Percentiles rank a stretch among this genome's conserved stretches.
These are phyloP conservation scores for Eumacrocentrus americanus DNA, from an alignment of 2,888 invertebrate species.

Conservation along the genomic window DNA sequence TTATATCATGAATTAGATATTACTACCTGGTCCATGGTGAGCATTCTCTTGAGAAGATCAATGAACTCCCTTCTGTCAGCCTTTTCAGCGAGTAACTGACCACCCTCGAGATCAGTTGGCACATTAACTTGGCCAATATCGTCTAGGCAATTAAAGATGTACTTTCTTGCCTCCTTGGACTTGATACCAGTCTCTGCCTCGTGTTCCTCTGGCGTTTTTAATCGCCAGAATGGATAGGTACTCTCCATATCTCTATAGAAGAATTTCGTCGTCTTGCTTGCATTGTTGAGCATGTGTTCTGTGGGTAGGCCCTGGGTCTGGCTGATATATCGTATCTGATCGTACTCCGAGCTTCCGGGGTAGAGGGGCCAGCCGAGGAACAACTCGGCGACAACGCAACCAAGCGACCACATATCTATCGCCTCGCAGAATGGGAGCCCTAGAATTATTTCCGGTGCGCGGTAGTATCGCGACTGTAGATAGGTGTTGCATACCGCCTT, in stretches of 20 bases:
- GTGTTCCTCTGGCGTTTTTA: slow-evolving; percentile 97
- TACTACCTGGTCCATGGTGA: slow-evolving; percentile 94
- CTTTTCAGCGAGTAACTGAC: slow-evolving; percentile 95
- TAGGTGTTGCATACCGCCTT: slow-evolving; percentile 99
- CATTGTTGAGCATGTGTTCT: slow-evolving; percentile 95
- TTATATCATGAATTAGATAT: slow-evolving; percentile 57
- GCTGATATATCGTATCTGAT: slow-evolving; percentile 96
- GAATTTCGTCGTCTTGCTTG: slow-evolving; percentile 98
- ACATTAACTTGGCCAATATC: slow-evolving; percentile 97
- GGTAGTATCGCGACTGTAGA: slow-evolving; percentile 97
- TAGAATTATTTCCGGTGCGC: slow-evolving; percentile 95
- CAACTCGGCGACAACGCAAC: slow-evolving; percentile 98
- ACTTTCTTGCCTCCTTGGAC: slow-evolving; percentile 99
- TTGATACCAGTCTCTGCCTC: slow-evolving; percentile 97
- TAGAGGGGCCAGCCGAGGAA: slow-evolving; percentile 99
- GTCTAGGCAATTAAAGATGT: slow-evolving; percentile 98
- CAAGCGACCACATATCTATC: slow-evolving; percentile 99
- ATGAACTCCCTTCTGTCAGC: slow-evolving; percentile 97
- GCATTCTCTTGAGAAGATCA: slow-evolving; percentile 96
- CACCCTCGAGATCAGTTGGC: slow-evolving; percentile 96
- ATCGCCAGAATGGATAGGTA: slow-evolving; percentile 84
- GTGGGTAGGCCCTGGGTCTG: slow-evolving; percentile 98
- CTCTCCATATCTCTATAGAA: slow-evolving; percentile 96
- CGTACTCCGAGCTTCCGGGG: slow-evolving; percentile 99
- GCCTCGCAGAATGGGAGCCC: slow-evolving; percentile 99